These are phyloP conservation scores for Allobates femoralis DNA, from an alignment of 2,797 vertebrate genomes.

Conservation along the genomic window DNA sequence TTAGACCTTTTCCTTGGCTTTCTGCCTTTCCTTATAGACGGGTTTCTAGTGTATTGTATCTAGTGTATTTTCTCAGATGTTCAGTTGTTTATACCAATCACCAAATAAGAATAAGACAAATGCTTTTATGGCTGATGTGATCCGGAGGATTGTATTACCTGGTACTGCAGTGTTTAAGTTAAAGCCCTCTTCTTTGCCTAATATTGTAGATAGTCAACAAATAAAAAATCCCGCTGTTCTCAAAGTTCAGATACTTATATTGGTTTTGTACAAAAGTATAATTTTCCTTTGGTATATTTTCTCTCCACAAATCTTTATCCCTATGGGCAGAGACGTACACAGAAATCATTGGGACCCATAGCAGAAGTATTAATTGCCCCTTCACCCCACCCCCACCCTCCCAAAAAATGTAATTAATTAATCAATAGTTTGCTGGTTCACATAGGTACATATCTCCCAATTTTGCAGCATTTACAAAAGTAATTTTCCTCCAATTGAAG, in stretches of 20 bases:
- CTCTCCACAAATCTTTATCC: not conserved
- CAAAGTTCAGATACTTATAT: not conserved
- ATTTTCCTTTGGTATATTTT: not conserved
- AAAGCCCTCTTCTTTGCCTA: not conserved
- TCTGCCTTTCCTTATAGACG: not conserved
- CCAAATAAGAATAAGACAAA: not conserved
- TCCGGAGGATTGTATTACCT: not conserved
- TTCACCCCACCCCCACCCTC: too few species aligned
- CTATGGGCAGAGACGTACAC: too few species aligned
- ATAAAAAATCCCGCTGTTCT: not conserved
- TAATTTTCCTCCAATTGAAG: too few species aligned
- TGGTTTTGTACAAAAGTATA: not conserved
- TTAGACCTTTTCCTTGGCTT: not conserved
- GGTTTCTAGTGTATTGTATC: too few species aligned
- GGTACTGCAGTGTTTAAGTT: not conserved
- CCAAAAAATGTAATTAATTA: too few species aligned
- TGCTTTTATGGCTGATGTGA: not conserved
- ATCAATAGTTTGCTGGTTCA: too few species aligned
- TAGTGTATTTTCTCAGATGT: not conserved
- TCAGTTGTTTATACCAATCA: not conserved
- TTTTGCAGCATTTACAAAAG: too few species aligned
- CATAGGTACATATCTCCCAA: too few species aligned
- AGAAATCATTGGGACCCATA: too few species aligned
- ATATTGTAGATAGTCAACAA: not conserved
- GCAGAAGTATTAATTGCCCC: too few species aligned